Evolutionary conservation across 2,113 vertebrate species (phyloP).

Genomic region (Odocoileus virginianus): DNA sequence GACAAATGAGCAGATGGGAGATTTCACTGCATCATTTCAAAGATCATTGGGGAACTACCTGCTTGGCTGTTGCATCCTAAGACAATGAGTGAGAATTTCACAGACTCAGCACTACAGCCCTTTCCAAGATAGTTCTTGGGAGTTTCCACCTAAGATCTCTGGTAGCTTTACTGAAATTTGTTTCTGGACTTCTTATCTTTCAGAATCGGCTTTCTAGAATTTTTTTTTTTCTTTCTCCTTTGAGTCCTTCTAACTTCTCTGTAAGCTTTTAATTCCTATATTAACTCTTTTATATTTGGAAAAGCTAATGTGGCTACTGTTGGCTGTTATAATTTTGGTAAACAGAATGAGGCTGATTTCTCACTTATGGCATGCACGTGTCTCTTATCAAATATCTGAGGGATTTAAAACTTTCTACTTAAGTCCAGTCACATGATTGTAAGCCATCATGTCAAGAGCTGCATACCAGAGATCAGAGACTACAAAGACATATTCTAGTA

Average conservation of each 20-base stretch:
- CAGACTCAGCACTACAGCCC: too few species aligned
- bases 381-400: neutral
- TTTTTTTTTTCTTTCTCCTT: neutral
- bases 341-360: neutral
- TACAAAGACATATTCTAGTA: neutral
- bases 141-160: neutral
- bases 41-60: neutral
- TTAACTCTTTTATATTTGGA: neutral
- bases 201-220: neutral
- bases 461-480: too few species aligned
- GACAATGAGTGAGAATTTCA: neutral
- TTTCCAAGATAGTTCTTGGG: neutral
- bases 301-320: neutral
- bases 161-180: neutral
- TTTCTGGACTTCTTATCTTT: neutral
- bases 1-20: neutral
- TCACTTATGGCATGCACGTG: neutral
- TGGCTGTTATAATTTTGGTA: neutral
- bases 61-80: neutral
- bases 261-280: neutral
- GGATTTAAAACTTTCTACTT: neutral
- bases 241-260: neutral
- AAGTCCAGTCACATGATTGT: neutral
- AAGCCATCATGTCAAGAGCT: neutral
- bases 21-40: neutral